A percentile compares a stretch with the other conserved stretches of the same genome.
Evolutionary conservation across 2,888 invertebrate species (phyloP).

Genomic region (Sycophila texana): DNA sequence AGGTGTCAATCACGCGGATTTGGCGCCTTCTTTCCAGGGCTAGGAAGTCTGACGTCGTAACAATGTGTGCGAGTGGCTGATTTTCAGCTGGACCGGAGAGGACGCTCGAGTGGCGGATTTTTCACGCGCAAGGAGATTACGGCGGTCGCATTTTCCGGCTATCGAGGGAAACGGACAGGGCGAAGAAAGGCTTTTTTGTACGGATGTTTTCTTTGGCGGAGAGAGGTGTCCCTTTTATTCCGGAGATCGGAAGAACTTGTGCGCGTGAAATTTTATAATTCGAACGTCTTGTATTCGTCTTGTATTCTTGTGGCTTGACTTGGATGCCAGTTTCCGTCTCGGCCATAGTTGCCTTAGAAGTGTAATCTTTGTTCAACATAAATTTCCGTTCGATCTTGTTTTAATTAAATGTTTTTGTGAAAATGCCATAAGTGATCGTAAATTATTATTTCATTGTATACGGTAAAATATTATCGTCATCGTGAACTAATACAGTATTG

Average conservation of each 20-base stretch:
- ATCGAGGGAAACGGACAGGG: slow-evolving; percentile 3
- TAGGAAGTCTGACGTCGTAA: slow-evolving; percentile 5
- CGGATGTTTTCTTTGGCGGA: neutral
- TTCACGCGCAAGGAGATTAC: neutral
- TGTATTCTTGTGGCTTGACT: too few relatives aligned
- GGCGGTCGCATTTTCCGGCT: slow-evolving; percentile 10
- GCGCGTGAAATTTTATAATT: neutral
- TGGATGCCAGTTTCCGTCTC: neutral
- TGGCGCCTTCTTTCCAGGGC: neutral
- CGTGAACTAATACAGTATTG: too few relatives aligned
- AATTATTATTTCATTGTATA: too few relatives aligned
- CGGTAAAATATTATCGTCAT: too few relatives aligned
- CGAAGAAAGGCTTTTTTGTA: neutral
- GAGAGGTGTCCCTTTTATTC: neutral
- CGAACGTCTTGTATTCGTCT: too few relatives aligned
- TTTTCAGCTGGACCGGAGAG: neutral
- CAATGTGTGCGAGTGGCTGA: slow-evolving; percentile 15
- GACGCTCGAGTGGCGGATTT: slow-evolving; percentile 19
- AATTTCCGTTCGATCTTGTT: too few relatives aligned
- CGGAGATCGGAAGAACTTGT: neutral
- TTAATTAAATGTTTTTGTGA: too few relatives aligned
- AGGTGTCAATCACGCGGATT: slow-evolving; percentile 69
- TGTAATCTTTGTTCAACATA: too few relatives aligned
- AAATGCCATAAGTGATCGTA: too few relatives aligned
- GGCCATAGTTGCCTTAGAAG: neutral